Base-by-base conservation (phyloP, 2,888 invertebrate species). In the Cinara cedri region DNA sequence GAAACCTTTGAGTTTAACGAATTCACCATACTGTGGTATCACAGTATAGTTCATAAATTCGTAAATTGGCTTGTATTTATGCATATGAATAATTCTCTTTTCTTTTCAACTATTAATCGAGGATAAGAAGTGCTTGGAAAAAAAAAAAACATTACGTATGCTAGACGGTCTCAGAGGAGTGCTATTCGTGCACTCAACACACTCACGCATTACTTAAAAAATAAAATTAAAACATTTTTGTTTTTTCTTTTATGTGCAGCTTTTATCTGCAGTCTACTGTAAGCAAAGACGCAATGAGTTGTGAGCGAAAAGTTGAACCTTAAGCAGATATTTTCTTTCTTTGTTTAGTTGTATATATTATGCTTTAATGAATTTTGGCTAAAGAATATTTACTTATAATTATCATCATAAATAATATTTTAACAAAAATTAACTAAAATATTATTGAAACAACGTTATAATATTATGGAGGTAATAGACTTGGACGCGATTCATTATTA, bases 61-160 rank as follows among this genome's bases (percentile, higher is more conserved):
- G 34, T 34, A 42, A 66, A 55, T 42, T n/a, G 42, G 9, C n/a
- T 65, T 13, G 63, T 65, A 65, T 44, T 65, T 65, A 74, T 74
- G 44, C n/a, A 34, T 6, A 34, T 4, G 34, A 24, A 74, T 16
- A 55, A 65, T 42, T 54, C n/a, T 51, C 3, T 74, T 44, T 54
- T 42, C 24, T 44, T 63, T 63, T 74, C 51, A 74, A 74, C 63
- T 63, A 63, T 63, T 63, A 24, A 65, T 54, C 51, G 34, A n/a
- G n/a, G 42, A 16, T n/a, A 54, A 42, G 42, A 63, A 63, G 11
- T 42, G 51, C 46, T 62, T 11, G 42, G 19, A 21, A n/a, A n/a
- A n/a, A n/a, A n/a, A n/a, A 63, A 60, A 74, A 72, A 63, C 51
- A 51, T 51, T 34, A 51, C 62, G 21, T 42, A 63, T 51, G 42